phyloP scores from a whole-genome alignment of 2,113 vertebrate genomes.

The Paralichthys olivaceus region DNA sequence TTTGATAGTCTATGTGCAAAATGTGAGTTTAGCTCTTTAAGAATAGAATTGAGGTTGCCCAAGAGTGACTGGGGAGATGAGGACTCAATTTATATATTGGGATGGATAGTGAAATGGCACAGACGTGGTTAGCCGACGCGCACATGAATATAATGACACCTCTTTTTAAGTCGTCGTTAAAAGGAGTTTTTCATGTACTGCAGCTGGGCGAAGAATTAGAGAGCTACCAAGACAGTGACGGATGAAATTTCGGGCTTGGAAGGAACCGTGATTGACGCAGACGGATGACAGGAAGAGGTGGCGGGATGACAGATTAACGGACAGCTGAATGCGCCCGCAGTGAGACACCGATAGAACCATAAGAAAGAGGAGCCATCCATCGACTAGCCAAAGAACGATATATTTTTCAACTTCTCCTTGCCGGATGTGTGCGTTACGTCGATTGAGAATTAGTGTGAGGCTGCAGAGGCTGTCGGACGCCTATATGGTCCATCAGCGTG shows the following conservation, averaged over 20 bases:
- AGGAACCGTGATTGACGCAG: slow-evolving; percentile 32
- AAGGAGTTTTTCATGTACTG: slow-evolving; percentile 20
- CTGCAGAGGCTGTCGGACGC: not conserved
- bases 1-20: no score
- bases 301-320: slow-evolving; percentile 50
- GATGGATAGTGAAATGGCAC: not conserved
- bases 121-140: not conserved
- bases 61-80: no score
- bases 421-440: slow-evolving; percentile 25
- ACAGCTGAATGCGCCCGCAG: slow-evolving; percentile 47
- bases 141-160: slow-evolving; percentile 21
- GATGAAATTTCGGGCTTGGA: slow-evolving; percentile 30
- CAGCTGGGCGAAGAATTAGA: slow-evolving; percentile 20
- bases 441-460: slow-evolving; percentile 2
- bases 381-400: slow-evolving; percentile 34
- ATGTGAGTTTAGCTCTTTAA: no score
- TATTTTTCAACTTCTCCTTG: slow-evolving; percentile 13
- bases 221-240: slow-evolving; percentile 4
- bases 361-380: slow-evolving; percentile 51
- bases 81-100: not conserved
- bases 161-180: slow-evolving; percentile 34
- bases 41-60: no score
- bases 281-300: slow-evolving; percentile 35
- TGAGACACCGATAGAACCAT: slow-evolving; percentile 19
- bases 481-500: slow-evolving; percentile 37